Evolutionary conservation across 2,888 invertebrate species (phyloP).

Genomic region (Mesorhabditis sp.): DNA sequence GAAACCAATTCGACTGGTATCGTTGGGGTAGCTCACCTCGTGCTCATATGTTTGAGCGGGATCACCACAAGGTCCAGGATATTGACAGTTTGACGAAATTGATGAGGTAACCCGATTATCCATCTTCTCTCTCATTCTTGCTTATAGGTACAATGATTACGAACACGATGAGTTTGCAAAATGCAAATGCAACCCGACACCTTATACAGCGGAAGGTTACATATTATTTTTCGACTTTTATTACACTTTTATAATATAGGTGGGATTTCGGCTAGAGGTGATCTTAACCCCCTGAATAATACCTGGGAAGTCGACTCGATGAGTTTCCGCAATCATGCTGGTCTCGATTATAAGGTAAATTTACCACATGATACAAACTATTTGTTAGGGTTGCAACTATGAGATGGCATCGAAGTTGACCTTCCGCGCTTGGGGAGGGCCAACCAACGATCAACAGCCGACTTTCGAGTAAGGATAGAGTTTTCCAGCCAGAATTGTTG

Average conservation of each 20-base stretch:
- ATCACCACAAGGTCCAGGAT: slow-evolving; percentile 66
- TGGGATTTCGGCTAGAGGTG: slow-evolving; percentile 71
- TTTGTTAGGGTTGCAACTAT: slow-evolving; percentile 43
- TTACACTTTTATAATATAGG: slow-evolving; percentile 58
- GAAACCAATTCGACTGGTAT: slow-evolving; percentile 62
- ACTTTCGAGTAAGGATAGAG: slow-evolving; percentile 66
- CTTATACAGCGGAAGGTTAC: slow-evolving; percentile 68
- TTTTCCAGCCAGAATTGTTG: background rate
- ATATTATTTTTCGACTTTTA: background rate
- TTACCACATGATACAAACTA: background rate
- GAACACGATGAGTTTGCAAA: slow-evolving; percentile 69
- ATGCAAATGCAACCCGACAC: slow-evolving; percentile 65
- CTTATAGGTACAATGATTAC: slow-evolving; percentile 70
- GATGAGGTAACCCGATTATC: slow-evolving; percentile 60
- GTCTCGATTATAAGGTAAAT: slow-evolving; percentile 70
- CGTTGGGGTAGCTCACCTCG: slow-evolving; percentile 65
- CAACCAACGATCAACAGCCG: slow-evolving; percentile 68
- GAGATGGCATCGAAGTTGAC: slow-evolving; percentile 59
- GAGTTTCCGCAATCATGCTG: slow-evolving; percentile 72
- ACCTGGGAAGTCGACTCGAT: slow-evolving; percentile 70
- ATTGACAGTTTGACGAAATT: slow-evolving; percentile 66
- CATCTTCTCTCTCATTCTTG: background rate
- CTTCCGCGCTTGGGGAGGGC: slow-evolving; percentile 67
- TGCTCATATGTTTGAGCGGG: slow-evolving; percentile 60
- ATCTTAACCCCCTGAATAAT: slow-evolving; percentile 71